Percentiles rank a stretch among this genome's conserved stretches.
phyloP scores from a whole-genome alignment of 2,113 vertebrate genomes.

The Labeo catla region DNA sequence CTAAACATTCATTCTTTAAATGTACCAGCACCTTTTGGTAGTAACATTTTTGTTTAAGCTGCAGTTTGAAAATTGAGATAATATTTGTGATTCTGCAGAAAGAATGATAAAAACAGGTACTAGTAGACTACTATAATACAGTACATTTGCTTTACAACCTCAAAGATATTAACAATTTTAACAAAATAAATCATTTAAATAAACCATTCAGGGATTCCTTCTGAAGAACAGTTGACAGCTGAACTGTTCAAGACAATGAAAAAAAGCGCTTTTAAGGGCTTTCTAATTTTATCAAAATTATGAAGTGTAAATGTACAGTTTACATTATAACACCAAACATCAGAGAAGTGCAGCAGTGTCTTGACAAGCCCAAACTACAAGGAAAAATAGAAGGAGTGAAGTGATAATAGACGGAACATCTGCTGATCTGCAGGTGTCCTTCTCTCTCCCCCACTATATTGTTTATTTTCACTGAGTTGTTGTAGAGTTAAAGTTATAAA shows the following conservation, averaged over 20 bases:
- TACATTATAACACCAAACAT: neutral
- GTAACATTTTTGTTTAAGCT: neutral
- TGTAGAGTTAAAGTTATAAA: neutral
- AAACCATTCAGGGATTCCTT: no score
- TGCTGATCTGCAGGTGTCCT: constrained; percentile 77
- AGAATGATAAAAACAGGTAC: neutral
- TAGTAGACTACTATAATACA: neutral
- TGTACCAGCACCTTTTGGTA: neutral
- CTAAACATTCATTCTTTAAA: neutral
- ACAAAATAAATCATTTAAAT: neutral
- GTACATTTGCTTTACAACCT: neutral
- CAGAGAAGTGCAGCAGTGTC: neutral
- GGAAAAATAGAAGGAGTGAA: constrained; percentile 57
- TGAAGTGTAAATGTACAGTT: neutral
- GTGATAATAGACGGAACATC: constrained; percentile 80
- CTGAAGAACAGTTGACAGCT: neutral
- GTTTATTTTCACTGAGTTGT: constrained; percentile 56
- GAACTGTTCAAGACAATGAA: neutral
- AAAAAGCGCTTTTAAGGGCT: neutral
- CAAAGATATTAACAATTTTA: neutral
- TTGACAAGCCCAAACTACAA: constrained; percentile 32
- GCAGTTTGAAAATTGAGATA: neutral
- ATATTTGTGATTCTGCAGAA: neutral
- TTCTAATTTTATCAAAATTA: neutral
- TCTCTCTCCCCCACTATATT: constrained; percentile 59